Evolutionary conservation across 2,113 vertebrate genomes (phyloP), one percentile per base, ranked within the genome.

Genomic region (Panthera leo): DNA sequence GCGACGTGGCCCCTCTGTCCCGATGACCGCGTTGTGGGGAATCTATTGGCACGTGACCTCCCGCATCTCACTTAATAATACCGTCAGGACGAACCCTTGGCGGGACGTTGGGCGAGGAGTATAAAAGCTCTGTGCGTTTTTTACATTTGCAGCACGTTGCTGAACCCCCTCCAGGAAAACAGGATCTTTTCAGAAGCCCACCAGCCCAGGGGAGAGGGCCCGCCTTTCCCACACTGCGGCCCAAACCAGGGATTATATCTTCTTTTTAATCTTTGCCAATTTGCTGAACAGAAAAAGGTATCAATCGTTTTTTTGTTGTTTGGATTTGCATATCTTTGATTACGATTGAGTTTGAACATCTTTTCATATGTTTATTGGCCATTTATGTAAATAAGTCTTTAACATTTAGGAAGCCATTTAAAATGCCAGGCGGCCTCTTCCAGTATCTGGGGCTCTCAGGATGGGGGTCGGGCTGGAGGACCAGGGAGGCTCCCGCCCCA

Each of bases 1-100:
- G 13, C 13, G 5, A 0, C 7, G 0, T 0, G 34, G 11, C 27
- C 31, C 39, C 5, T 13, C n/a, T 16, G 8, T 3, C 9, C 7
- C 2, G 51, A 25, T 1, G 68, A 5, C 29, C 31, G 8, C 16
- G 15, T 68, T 21, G 21, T 25, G 36, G 21, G 2, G 36, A 13
- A 14, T 25, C 70, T 3, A 0, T 6, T 23, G 5, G 12, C 6
- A 12, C 0, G 0, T 27, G 39, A 12, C 11, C 12, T 55, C 27
- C 21, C 9, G 82, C 29, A 0, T 21, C 65, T 36, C 85, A 21
- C 51, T 18, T 13, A 3, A 0, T 14, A 25, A n/a, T 15, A 5
- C 14, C 36, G 0, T 19, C 12, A 5, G 0, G 27, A 10, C 0
- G 10, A 31, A 11, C 12, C 34, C 19, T 76, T 1, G 31, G 39